These are phyloP conservation scores for Panthera uncia DNA, from an alignment of 2,113 vertebrate species.

Conservation along the genomic window DNA sequence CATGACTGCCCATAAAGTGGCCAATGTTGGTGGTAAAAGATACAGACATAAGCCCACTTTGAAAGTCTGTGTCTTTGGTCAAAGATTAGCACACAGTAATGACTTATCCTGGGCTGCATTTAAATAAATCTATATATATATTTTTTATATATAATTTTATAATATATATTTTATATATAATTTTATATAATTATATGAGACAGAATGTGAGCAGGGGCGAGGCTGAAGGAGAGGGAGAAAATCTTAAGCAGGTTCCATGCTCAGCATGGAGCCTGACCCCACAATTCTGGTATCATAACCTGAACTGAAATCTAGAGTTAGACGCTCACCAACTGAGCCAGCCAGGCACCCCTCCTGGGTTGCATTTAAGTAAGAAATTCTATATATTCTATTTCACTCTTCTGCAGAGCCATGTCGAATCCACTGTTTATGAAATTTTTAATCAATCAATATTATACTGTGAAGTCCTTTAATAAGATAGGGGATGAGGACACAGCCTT, in stretches of 20 bases:
- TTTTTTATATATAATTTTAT: no score
- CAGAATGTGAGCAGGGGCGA: no score
- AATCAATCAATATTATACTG: constrained; percentile 35
- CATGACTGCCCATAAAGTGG: neutral
- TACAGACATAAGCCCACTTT: neutral
- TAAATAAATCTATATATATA: neutral
- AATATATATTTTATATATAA: no score
- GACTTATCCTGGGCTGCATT: neutral
- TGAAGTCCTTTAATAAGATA: neutral
- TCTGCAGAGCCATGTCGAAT: neutral
- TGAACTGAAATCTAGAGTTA: no score
- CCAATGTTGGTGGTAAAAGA: neutral
- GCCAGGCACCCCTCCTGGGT: neutral
- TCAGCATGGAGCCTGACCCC: no score
- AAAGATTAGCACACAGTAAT: neutral
- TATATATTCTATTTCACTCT: constrained; percentile 30
- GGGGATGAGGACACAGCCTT: neutral
- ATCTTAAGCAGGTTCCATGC: no score
- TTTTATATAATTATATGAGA: no score
- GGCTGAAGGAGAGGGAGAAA: no score
- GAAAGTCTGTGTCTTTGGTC: neutral
- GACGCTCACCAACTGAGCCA: no score
- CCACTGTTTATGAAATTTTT: neutral
- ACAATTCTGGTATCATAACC: no score
- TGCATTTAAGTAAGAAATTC: constrained; percentile 34